Evolutionary conservation across 2,888 invertebrate genomes (phyloP), one percentile per base, ranked within the genome.

Genomic region (Coenonympha arcania): DNA sequence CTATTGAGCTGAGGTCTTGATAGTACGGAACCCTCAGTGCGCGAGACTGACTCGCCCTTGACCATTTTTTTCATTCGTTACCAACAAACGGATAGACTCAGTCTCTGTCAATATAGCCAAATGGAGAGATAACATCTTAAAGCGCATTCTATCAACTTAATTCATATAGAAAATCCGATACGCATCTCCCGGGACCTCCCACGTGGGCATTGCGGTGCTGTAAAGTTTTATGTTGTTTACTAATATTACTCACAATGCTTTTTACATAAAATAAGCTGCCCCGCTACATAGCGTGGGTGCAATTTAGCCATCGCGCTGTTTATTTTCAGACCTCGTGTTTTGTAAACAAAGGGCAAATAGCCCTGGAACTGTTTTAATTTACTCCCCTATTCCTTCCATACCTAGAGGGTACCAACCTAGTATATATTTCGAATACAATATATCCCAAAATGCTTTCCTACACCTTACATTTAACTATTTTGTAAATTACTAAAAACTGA

Each of bases 71-170:
- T 37, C 9, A 8, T 19, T 31, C 30, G 13, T 8, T 39, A 13
- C 30, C 36, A 31, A 26, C 36, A 37, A 2, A 42, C 39, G 28
- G 48, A 18, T 34, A 39, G 18, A 40, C 34, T 54, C 22, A 33
- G 37, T 41, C 44, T 44, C 46, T 54, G 50, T 54, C 55, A 52
- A 54, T 48, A 46, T 46, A 46, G 42, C 44, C 53, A 56, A 53
- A 57, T 54, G 41, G 51, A 55, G 33, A 50, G 58, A 57, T 55
- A 50, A 42, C 48, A 51, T 56, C 55, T 52, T 55, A 52, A 42
- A 54, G 37, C 41, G 46, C 55, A 60, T 60, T 62, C 63, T 57
- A 62, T 68, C 60, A 60, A 60, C 64, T 68, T 65, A 63, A 67
- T 66, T 66, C 64, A 64, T 59, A 57, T 54, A 59, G 58, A 52